Percentiles rank a stretch among this genome's conserved stretches.
phyloP scores from a whole-genome alignment of 2,888 invertebrate species.

The Nephrocerus scutellatus region DNA sequence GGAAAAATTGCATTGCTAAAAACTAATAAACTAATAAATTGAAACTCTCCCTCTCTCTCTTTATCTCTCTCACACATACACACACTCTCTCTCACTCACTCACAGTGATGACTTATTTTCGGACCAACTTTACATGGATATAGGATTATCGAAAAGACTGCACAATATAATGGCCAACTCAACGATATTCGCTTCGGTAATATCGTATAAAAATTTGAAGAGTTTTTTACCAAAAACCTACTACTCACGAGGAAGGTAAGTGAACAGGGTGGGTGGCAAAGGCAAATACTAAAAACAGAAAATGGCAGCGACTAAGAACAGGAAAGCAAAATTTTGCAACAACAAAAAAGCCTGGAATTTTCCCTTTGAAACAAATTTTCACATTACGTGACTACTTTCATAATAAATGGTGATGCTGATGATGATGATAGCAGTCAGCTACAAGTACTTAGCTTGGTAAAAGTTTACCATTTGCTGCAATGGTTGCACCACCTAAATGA shows the following conservation, averaged over 20 bases:
- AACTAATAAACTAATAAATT: no score
- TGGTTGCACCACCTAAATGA: background rate
- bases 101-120: conserved; percentile 45
- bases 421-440: conserved; percentile 8
- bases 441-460: no score
- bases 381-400: no score
- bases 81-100: no score
- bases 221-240: conserved; percentile 47
- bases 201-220: conserved; percentile 47
- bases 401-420: no score
- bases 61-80: no score
- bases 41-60: no score
- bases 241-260: conserved; percentile 46
- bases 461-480: conserved; percentile 6
- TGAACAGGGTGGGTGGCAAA: conserved; percentile 3
- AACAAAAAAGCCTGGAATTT: no score
- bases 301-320: background rate
- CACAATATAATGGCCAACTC: conserved; percentile 44
- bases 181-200: conserved; percentile 45
- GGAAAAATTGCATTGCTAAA: no score
- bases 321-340: no score
- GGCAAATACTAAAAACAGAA: background rate
- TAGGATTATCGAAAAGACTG: conserved; percentile 38
- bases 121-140: conserved; percentile 47
- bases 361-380: background rate